Evolutionary conservation across 2,113 vertebrate genomes (phyloP), one percentile per base, ranked within the genome.

Genomic region (Falco punctatus): DNA sequence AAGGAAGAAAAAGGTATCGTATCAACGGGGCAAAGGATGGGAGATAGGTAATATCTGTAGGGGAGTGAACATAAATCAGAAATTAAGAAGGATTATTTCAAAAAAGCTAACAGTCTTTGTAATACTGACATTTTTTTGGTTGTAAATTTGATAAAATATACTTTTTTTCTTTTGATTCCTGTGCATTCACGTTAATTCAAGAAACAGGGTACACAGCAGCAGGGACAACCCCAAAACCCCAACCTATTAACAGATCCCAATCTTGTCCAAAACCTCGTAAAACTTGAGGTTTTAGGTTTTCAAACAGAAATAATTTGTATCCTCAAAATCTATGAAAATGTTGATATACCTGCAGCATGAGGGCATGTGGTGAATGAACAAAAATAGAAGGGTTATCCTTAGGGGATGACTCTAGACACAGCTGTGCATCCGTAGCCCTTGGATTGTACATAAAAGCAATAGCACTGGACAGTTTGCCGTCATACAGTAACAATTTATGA

Each of bases 361-460:
- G 99, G 18, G 99, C 99, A 49, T 99, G 99, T 8, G 99, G 99
- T 17, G 99, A 99, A 97, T 99, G 99, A 96, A 99, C 98, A 74
- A 99, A 99, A 97, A 99, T 99, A 49, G 99, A 99, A 96, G 98
- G 94, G 70, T 99, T 99, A 97, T 99, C 99, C 97, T 99, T 99
- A 30, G 99, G 99, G 27, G 99, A 99, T 59, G 99, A 99, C 96
- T 99, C 99, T 3, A 99, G 98, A 97, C 99, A 99, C 90, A 99
- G 99, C 90, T 99, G 99, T 93, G 99, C 99, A 85, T 99, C 99
- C 59, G 99, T 99, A 97, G 99, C 99, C 66, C 99, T 98, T 77
- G 99, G 99, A 96, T 99, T 99, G 86, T 99, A 99, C 5, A 99
- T 98, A 98, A 99, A 99, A 84, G 99, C 99, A 81, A 99, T 99